Evolutionary conservation across 2,888 invertebrate species (phyloP).

Genomic region (Sesia bembeciformis): DNA sequence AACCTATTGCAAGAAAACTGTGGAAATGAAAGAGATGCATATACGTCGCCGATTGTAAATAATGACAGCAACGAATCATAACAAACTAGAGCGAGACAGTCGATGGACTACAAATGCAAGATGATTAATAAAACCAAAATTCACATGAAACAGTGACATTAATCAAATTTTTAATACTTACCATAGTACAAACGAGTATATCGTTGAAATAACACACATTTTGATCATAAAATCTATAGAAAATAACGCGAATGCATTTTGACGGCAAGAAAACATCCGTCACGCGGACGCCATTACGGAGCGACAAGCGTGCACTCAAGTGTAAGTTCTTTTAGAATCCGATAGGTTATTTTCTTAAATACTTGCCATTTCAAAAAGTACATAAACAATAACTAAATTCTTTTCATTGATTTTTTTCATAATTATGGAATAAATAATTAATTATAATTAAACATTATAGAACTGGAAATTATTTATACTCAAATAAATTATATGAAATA

Average conservation of each 20-base stretch:
- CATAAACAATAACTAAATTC: too few species aligned
- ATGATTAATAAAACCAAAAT: conserved; percentile 42
- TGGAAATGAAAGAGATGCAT: conserved; percentile 53
- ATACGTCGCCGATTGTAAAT: conserved; percentile 63
- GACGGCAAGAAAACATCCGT: conserved; percentile 45
- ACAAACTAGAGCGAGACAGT: conserved; percentile 57
- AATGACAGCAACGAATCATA: conserved; percentile 63
- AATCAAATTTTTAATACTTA: conserved; percentile 11
- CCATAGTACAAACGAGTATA: conserved; percentile 8
- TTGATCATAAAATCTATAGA: conserved; percentile 15
- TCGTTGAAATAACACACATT: not conserved
- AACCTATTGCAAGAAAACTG: conserved; percentile 63
- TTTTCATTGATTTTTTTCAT: too few species aligned
- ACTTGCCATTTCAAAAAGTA: too few species aligned
- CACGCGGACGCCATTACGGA: conserved; percentile 58
- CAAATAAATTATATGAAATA: too few species aligned
- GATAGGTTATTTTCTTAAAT: too few species aligned
- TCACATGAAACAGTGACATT: conserved; percentile 31
- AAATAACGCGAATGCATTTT: conserved; percentile 51
- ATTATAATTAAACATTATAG: too few species aligned
- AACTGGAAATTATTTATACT: too few species aligned
- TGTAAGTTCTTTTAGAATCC: not conserved
- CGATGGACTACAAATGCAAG: conserved; percentile 22
- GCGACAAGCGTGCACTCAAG: conserved; percentile 12
- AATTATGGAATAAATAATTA: too few species aligned